Evolutionary conservation across 1,140 invertebrate species (phyloP).

Genomic region (Acromyrmex echinatior): DNA sequence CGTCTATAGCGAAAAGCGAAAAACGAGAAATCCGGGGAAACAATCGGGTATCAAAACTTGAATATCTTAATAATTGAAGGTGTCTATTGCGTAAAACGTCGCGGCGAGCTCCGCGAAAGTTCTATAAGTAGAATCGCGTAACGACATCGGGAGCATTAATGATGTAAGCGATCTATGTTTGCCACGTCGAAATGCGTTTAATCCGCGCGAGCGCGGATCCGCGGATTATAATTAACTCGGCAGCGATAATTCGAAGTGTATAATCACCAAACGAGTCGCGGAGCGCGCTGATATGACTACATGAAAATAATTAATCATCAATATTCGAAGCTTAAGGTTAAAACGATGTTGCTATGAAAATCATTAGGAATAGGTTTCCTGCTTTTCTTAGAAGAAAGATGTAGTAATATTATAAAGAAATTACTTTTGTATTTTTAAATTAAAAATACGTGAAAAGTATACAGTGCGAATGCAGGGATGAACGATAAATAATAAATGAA

Average conservation of each 20-base stretch:
- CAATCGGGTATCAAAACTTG: slow-evolving; percentile 44
- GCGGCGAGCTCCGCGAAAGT: slow-evolving; percentile 6
- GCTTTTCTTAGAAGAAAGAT: background rate
- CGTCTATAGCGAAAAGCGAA: background rate
- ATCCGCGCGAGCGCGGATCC: slow-evolving; percentile 47
- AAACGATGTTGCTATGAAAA: background rate
- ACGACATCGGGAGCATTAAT: slow-evolving; percentile 51
- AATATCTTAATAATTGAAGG: slow-evolving; percentile 36
- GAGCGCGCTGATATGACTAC: slow-evolving; percentile 18
- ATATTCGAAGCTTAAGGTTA: slow-evolving; percentile 32
- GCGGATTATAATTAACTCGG: slow-evolving; percentile 61
- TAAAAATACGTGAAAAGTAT: background rate
- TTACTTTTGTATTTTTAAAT: no score
- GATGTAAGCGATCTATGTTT: slow-evolving; percentile 61
- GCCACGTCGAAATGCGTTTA: slow-evolving; percentile 57
- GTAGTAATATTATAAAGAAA: background rate
- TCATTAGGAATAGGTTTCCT: background rate
- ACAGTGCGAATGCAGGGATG: no score
- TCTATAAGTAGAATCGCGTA: slow-evolving; percentile 37
- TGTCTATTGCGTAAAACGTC: slow-evolving; percentile 46
- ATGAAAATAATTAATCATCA: slow-evolving; percentile 57
- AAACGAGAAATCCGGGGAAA: background rate
- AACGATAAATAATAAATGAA: no score
- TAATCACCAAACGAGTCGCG: slow-evolving; percentile 42
- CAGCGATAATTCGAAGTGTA: slow-evolving; percentile 42